A percentile compares a stretch with the other conserved stretches of the same genome.
These are phyloP conservation scores for Pyrocephalus nanus DNA, from an alignment of 2,797 vertebrate genomes.

Conservation along the genomic window DNA sequence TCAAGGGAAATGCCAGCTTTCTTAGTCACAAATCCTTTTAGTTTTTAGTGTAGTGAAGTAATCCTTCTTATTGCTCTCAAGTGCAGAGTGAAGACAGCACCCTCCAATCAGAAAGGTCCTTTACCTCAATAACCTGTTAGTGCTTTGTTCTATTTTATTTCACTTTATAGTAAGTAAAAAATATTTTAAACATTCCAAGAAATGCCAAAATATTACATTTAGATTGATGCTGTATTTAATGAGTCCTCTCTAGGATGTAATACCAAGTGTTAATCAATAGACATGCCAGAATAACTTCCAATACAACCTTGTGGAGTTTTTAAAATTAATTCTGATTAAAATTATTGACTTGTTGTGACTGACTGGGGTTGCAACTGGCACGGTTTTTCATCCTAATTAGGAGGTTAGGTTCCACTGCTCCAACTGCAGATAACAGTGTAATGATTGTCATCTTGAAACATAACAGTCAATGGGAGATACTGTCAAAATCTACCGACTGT, in stretches of 20 bases:
- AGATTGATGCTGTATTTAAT: constrained; percentile 87
- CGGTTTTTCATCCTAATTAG: constrained; percentile 84
- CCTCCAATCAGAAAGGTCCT: background rate
- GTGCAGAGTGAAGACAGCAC: background rate
- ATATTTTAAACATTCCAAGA: constrained; percentile 68
- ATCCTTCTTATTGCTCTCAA: background rate
- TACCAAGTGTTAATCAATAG: constrained; percentile 95
- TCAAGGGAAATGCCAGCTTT: background rate
- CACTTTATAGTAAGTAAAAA: background rate
- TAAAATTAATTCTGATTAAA: constrained; percentile 91
- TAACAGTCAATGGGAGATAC: constrained; percentile 73
- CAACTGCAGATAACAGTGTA: constrained; percentile 80
- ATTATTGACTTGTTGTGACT: constrained; percentile 86
- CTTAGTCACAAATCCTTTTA: background rate
- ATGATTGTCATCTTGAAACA: constrained; percentile 81
- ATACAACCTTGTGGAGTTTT: constrained; percentile 88
- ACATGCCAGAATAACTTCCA: constrained; percentile 87
- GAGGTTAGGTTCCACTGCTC: constrained; percentile 76
- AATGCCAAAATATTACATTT: constrained; percentile 75
- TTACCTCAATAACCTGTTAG: background rate
- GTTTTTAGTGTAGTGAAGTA: background rate
- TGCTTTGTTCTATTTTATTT: background rate
- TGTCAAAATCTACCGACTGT: constrained; percentile 69
- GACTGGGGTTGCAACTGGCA: constrained; percentile 73
- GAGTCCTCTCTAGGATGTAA: constrained; percentile 90